Percentiles rank a stretch among this genome's conserved stretches.
phyloP scores from a whole-genome alignment of 2,888 invertebrate genomes.

The Pandemis heparana region DNA sequence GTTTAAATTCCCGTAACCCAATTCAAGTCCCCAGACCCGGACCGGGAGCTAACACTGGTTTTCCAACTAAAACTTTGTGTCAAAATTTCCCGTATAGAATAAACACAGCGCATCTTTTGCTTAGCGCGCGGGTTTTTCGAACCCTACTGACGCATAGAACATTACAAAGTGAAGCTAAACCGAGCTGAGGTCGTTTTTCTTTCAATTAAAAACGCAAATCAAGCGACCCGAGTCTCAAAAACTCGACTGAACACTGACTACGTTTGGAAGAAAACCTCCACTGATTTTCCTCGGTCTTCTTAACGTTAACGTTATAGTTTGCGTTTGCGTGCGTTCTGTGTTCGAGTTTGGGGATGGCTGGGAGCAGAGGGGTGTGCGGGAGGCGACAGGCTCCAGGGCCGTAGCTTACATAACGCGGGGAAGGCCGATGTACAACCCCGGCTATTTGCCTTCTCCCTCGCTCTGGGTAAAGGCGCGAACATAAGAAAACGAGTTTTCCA shows the following conservation, averaged over 20 bases:
- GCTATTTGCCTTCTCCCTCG: slow-evolving; percentile 69
- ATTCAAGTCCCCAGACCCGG: slow-evolving; percentile 47
- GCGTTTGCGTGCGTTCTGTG: slow-evolving; percentile 30
- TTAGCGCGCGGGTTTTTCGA: not conserved
- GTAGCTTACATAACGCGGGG: slow-evolving; percentile 83
- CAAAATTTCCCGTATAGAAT: slow-evolving; percentile 22
- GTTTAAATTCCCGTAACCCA: slow-evolving; percentile 66
- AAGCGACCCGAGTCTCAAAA: not conserved
- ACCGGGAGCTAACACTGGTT: slow-evolving; percentile 40
- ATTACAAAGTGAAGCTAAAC: not conserved
- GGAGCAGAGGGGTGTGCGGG: slow-evolving; percentile 36
- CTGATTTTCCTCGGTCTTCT: not conserved
- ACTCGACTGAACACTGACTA: not conserved
- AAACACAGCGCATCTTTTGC: not conserved
- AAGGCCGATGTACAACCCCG: slow-evolving; percentile 79
- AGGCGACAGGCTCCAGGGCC: slow-evolving; percentile 76
- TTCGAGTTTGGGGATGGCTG: slow-evolving; percentile 30
- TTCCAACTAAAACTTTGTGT: slow-evolving; percentile 51
- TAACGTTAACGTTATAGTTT: slow-evolving; percentile 19
- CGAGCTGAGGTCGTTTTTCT: not conserved
- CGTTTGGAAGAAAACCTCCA: slow-evolving; percentile 11
- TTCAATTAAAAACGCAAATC: not conserved
- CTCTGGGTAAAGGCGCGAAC: slow-evolving; percentile 58
- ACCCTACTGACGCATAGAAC: not conserved
- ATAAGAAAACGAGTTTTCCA: slow-evolving; percentile 53